These are phyloP conservation scores for Lagocephalus sceleratus DNA, from an alignment of 2,797 vertebrate species.

Conservation along the genomic window DNA sequence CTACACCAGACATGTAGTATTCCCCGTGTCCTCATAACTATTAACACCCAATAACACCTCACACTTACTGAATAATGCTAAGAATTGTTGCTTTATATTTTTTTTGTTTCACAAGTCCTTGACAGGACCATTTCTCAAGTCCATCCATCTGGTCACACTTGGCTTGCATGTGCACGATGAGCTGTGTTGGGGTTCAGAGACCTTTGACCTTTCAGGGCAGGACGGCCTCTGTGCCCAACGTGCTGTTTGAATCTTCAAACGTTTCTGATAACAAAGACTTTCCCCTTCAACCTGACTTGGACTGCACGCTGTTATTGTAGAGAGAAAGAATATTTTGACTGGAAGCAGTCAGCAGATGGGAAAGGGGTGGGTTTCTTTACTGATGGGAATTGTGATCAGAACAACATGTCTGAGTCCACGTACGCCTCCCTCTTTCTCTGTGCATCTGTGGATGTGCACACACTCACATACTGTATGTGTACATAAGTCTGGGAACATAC, in stretches of 20 bases:
- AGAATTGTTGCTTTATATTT: no score
- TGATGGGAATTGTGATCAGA: conserved; percentile 37
- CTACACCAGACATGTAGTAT: no score
- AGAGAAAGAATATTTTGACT: conserved; percentile 59
- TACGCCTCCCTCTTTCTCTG: conserved; percentile 2
- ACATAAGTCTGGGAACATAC: conserved; percentile 20
- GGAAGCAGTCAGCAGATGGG: conserved; percentile 47
- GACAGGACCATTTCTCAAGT: no score
- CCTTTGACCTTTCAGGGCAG: conserved; percentile 19
- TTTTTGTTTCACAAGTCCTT: no score
- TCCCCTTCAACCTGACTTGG: not conserved
- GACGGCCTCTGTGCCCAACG: conserved; percentile 3
- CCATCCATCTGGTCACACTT: not conserved
- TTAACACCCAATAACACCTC: no score
- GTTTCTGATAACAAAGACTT: conserved; percentile 40
- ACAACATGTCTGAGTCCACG: conserved; percentile 31
- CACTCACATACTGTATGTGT: conserved; percentile 6
- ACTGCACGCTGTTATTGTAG: conserved; percentile 50
- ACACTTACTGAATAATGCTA: no score
- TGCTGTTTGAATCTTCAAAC: conserved; percentile 31
- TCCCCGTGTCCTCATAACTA: no score
- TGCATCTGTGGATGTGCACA: conserved; percentile 8
- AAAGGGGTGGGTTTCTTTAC: conserved; percentile 48
- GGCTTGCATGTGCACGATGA: no score
- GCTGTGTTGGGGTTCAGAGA: conserved; percentile 15